Evolutionary conservation across 1,140 invertebrate genomes (phyloP).

Genomic region (Chironomus tepperi): DNA sequence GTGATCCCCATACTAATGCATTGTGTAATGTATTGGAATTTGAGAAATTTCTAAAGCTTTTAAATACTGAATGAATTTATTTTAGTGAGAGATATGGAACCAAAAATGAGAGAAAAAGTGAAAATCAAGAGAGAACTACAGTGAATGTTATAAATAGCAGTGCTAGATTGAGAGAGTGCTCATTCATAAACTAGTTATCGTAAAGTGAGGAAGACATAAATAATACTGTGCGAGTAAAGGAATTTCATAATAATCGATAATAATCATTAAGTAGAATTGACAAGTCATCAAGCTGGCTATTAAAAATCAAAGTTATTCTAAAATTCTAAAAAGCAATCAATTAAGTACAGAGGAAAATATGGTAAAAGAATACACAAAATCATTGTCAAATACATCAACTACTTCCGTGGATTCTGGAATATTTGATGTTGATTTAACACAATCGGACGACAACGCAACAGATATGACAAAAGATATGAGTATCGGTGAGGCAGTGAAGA

Average conservation of each 20-base stretch:
- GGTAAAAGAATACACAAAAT: neutral
- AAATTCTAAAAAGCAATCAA: slow-evolving; percentile 13
- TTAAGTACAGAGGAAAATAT: neutral
- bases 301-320: neutral
- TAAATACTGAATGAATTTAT: too few species aligned
- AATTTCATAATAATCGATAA: slow-evolving; percentile 18
- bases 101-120: neutral
- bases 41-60: neutral
- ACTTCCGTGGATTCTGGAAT: neutral
- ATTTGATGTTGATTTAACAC: neutral
- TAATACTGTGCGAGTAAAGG: neutral
- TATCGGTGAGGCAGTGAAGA: neutral
- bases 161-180: neutral
- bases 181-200: neutral
- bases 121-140: neutral
- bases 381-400: neutral
- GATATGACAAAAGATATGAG: neutral
- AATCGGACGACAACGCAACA: neutral
- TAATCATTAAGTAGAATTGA: too few species aligned
- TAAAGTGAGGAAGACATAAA: neutral
- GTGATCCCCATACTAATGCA: too few species aligned
- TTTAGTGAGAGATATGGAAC: neutral
- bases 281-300: neutral
- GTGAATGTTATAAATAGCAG: neutral
- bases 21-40: neutral